Evolutionary conservation across 2,113 vertebrate species (phyloP).

Genomic region (Dascyllus trimaculatus): DNA sequence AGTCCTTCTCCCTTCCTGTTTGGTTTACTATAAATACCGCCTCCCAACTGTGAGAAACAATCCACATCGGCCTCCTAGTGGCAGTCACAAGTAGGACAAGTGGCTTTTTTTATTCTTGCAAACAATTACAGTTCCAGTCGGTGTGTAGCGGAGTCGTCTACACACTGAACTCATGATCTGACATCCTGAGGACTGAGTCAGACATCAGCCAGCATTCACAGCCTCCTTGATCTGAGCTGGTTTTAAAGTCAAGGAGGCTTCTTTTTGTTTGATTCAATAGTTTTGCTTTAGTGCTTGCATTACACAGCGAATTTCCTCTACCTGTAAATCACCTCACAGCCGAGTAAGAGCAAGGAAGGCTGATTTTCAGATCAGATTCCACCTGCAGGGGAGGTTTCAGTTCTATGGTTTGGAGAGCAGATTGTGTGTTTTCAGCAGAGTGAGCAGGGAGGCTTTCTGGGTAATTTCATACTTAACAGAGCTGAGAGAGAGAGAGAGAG

Average conservation of each 20-base stretch:
- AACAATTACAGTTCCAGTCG: background rate
- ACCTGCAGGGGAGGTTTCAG: conserved; percentile 49
- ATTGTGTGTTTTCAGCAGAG: conserved; percentile 45
- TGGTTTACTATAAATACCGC: conserved; percentile 25
- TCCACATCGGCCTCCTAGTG: conserved; percentile 22
- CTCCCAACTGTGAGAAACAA: background rate
- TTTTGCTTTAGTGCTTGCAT: conserved; percentile 24
- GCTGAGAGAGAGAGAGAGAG: background rate
- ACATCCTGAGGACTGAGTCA: background rate
- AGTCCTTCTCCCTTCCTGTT: background rate
- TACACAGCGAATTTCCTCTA: conserved; percentile 32
- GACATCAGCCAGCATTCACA: background rate
- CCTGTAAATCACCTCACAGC: background rate
- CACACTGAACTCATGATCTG: background rate
- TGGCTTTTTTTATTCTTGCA: conserved; percentile 10
- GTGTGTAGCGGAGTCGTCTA: no score
- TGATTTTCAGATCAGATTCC: conserved; percentile 46
- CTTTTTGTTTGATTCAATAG: conserved; percentile 30
- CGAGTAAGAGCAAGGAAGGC: conserved; percentile 34
- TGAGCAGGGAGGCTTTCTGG: conserved; percentile 2
- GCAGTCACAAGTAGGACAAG: conserved; percentile 36
- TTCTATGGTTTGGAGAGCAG: conserved; percentile 22
- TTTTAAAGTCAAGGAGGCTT: background rate
- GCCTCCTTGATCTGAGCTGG: background rate
- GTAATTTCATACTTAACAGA: conserved; percentile 13